A percentile compares a stretch with the other conserved stretches of the same genome.
Evolutionary conservation across 2,888 invertebrate species (phyloP).

Genomic region (Oxycera nigricornis): DNA sequence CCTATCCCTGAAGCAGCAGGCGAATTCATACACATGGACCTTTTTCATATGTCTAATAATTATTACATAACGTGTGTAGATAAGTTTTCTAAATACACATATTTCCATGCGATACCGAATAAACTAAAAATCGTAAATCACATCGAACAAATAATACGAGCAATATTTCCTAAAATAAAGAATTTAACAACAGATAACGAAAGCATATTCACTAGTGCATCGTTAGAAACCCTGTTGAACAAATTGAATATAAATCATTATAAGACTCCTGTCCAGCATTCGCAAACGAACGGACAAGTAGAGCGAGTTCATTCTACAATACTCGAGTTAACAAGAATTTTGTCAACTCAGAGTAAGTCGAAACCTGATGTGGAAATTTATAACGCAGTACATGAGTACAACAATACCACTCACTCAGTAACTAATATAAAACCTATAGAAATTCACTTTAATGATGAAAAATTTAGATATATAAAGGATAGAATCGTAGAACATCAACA

Average conservation of each 20-base stretch:
- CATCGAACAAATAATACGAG: background rate
- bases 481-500: background rate
- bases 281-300: conserved; percentile 1
- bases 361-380: background rate
- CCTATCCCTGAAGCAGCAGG: background rate
- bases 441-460: background rate
- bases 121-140: background rate
- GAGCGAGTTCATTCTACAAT: background rate
- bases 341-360: background rate
- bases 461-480: background rate
- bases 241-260: background rate
- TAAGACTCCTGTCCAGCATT: background rate
- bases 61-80: background rate
- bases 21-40: background rate
- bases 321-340: background rate
- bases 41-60: background rate
- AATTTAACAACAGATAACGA: background rate
- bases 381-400: background rate
- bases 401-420: background rate
- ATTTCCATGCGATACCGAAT: background rate
- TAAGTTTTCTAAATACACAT: background rate
- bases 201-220: background rate
- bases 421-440: background rate
- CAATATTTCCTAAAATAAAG: background rate
- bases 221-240: background rate